Evolutionary conservation across 1,140 invertebrate genomes (phyloP), one percentile per base, ranked within the genome.

Genomic region (Kradibia gibbosae): DNA sequence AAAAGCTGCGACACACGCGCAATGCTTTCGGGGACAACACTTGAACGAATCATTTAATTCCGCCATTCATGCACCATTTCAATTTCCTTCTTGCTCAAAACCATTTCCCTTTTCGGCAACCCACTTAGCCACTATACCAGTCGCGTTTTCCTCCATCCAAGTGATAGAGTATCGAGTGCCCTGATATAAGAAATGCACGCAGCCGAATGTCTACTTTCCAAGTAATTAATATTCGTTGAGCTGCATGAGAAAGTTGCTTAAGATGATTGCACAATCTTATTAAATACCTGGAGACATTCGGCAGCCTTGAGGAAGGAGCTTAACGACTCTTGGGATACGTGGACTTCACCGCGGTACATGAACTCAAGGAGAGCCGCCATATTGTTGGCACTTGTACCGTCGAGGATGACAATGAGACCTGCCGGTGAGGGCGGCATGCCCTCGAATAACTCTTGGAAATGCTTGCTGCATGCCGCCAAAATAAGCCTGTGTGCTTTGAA

Each of bases 321-420:
- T 78, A 97, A 93, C 82, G 95, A 95, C 89, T 97, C 96, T 91
- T 97, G 96, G 85, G 96, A 96, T 83, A 97, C 96, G 89, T 97
- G 96, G 82, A 97, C 96, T 91, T 97, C 96, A 15, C 96, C 96
- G 89, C 96, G 96, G 92, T 98, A 98, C 96, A 98, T 98, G 90
- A 97, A 98, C 90, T 98, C 96, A 77, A 98, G 93, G 62, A 98
- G 93, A 11, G 96, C 96, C 80, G 96, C 94, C 95, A 97, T 97
- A 90, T 98, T 97, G 86, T 95, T 94, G 55, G 96, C 95, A 81
- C 94, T 94, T 80, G 96, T 97, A 78, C 96, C 96, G 91, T 97
- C 96, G 87, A 97, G 92, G 87, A 97, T 97, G 85, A 97, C 96
- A 86, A 97, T 94, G 86, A 96, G 93, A 83, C 95, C 95, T 86